These are phyloP conservation scores for Stenchaetothrips biformis DNA, from an alignment of 2,888 invertebrate species.

Conservation along the genomic window DNA sequence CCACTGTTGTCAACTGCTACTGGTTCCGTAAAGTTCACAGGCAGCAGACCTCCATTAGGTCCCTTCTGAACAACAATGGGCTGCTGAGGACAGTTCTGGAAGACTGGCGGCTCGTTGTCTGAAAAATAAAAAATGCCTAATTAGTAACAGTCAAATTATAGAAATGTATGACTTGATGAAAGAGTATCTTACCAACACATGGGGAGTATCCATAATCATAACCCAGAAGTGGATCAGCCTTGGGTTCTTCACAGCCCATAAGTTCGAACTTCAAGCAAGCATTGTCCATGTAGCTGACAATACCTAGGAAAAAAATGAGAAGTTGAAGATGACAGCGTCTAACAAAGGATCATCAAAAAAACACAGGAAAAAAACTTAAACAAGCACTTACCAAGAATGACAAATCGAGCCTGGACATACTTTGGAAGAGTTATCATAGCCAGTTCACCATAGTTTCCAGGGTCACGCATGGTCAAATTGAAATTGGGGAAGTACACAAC, in stretches of 20 bases:
- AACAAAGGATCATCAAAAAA: too few relatives aligned
- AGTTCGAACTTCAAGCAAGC: slow-evolving; percentile 93
- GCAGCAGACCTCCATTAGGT: slow-evolving; percentile 70
- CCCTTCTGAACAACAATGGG: slow-evolving; percentile 86
- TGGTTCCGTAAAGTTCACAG: slow-evolving; percentile 90
- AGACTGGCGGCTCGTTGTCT: slow-evolving; percentile 94
- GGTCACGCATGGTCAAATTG: slow-evolving; percentile 88
- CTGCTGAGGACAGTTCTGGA: slow-evolving; percentile 93
- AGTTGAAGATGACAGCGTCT: background rate
- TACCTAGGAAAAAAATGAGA: slow-evolving; percentile 52
- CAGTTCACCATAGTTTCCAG: slow-evolving; percentile 93
- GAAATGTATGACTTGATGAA: slow-evolving; percentile 30
- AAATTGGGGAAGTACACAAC: slow-evolving; percentile 97
- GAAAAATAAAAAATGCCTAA: slow-evolving; percentile 40
- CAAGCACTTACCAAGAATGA: slow-evolving; percentile 59
- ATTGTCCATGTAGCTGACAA: slow-evolving; percentile 94
- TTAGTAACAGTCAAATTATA: background rate
- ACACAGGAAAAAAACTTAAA: too few relatives aligned
- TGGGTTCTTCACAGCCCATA: slow-evolving; percentile 90
- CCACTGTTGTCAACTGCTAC: slow-evolving; percentile 94
- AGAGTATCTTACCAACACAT: slow-evolving; percentile 64
- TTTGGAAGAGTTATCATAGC: slow-evolving; percentile 94
- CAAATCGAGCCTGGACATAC: slow-evolving; percentile 88
- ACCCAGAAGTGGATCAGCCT: slow-evolving; percentile 74
- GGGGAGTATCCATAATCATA: slow-evolving; percentile 91